Conservation (phyloP, 2,888 invertebrate species). For the Polydrusus tereticollis region DNA sequence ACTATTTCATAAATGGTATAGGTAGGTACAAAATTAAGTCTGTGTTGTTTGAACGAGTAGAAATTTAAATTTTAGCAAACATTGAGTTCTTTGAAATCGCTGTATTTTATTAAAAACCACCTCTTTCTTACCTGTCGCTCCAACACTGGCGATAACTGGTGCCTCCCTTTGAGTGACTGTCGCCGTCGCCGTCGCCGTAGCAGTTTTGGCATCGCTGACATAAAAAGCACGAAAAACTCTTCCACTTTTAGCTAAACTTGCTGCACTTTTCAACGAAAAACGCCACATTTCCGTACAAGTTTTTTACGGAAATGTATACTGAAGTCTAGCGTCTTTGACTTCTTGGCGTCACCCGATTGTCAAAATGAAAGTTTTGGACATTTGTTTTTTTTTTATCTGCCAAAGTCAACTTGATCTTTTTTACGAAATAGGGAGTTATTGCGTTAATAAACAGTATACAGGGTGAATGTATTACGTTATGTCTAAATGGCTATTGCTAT, state of each 20-base stretch:
- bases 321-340: not conserved
- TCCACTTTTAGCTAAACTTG: conserved; percentile 5
- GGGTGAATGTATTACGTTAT: too few relatives aligned
- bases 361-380: conserved; percentile 16
- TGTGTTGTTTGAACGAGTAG: too few relatives aligned
- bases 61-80: too few relatives aligned
- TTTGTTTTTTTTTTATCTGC: not conserved
- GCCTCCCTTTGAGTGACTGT: not conserved
- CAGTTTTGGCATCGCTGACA: conserved; percentile 32
- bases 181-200: not conserved
- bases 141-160: conserved; percentile 8
- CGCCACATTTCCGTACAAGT: conserved; percentile 34
- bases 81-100: not conserved
- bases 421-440: not conserved
- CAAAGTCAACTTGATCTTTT: not conserved
- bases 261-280: conserved; percentile 20
- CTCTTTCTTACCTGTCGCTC: conserved; percentile 9
- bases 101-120: not conserved
- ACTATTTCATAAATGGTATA: too few relatives aligned
- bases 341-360: conserved; percentile 9
- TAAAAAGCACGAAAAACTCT: conserved; percentile 12
- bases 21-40: too few relatives aligned
- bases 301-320: not conserved
- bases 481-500: too few relatives aligned
- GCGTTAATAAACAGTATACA: not conserved